Evolutionary conservation across 2,888 invertebrate genomes (phyloP).

Genomic region (Nephrocerus scutellatus): DNA sequence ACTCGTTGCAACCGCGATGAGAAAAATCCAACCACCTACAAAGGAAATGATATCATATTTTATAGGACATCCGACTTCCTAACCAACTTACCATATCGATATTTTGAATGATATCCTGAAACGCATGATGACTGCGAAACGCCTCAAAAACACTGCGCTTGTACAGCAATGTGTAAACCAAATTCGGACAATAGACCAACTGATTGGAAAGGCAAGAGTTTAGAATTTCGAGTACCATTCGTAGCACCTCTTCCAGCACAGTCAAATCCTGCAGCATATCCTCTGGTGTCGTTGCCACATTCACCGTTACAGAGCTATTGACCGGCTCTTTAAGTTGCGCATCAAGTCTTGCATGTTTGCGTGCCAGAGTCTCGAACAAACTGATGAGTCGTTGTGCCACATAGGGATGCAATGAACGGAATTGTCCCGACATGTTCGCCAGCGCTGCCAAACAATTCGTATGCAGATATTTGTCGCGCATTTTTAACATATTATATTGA

Average conservation of each 20-base stretch:
- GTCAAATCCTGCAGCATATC: conserved; percentile 73
- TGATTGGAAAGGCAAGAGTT: conserved; percentile 91
- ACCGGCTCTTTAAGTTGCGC: conserved; percentile 53
- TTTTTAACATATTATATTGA: conserved; percentile 95
- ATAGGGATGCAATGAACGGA: conserved; percentile 87
- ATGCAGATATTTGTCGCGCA: conserved; percentile 94
- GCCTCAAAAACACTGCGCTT: conserved; percentile 83
- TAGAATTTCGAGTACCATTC: conserved; percentile 95
- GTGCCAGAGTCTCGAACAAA: conserved; percentile 83
- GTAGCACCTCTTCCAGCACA: conserved; percentile 89
- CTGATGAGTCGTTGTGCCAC: conserved; percentile 92
- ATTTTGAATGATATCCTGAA: conserved; percentile 90
- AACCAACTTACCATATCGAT: conserved; percentile 71
- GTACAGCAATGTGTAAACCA: conserved; percentile 92
- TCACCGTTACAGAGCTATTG: conserved; percentile 40
- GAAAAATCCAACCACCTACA: conserved; percentile 58
- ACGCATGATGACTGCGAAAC: conserved; percentile 79
- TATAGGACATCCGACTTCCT: not conserved
- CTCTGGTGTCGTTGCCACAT: conserved; percentile 41
- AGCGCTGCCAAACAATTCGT: conserved; percentile 97
- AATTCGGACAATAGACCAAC: conserved; percentile 78
- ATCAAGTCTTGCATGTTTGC: conserved; percentile 67
- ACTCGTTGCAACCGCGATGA: conserved; percentile 56
- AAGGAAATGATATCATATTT: conserved; percentile 6
- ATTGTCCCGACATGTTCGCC: conserved; percentile 96